Percentiles rank a stretch among this genome's conserved stretches.
These are phyloP conservation scores for Luffia ferchaultella DNA, from an alignment of 2,888 invertebrate genomes.

Conservation along the genomic window DNA sequence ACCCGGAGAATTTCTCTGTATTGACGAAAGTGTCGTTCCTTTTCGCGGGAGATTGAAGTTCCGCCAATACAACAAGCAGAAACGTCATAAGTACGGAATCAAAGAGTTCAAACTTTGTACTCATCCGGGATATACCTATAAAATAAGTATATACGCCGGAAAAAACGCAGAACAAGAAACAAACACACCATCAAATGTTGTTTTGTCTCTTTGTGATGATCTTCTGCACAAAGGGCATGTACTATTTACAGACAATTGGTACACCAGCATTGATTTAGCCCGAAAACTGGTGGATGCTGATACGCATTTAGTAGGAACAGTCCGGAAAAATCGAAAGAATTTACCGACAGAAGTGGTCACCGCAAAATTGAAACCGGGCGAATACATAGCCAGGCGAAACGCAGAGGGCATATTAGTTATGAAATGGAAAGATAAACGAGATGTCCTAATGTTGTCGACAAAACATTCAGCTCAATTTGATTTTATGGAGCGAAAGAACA, in stretches of 20 bases:
- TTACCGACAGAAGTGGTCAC: conserved; percentile 15
- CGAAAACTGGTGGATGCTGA: conserved; percentile 18
- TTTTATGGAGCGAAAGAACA: too few species aligned
- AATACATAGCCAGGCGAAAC: conserved; percentile 16
- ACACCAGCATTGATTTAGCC: conserved; percentile 19
- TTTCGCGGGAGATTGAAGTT: conserved; percentile 22
- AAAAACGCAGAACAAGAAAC: conserved; percentile 20
- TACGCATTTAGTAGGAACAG: conserved; percentile 21
- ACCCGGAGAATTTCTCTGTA: conserved; percentile 19
- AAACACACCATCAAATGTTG: conserved; percentile 20
- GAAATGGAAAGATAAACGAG: conserved; percentile 18
- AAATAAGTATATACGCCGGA: conserved; percentile 21
- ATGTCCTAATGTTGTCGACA: conserved; percentile 20
- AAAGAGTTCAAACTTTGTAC: conserved; percentile 22
- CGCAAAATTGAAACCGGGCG: conserved; percentile 17
- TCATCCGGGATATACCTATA: conserved; percentile 24
- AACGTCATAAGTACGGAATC: conserved; percentile 20
- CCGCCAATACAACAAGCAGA: conserved; percentile 21
- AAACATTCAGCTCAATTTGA: conserved; percentile 13
- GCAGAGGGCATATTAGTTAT: conserved; percentile 16
- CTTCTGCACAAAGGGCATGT: conserved; percentile 21
- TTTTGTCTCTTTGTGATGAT: conserved; percentile 21
- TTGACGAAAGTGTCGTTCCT: conserved; percentile 23
- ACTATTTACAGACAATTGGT: conserved; percentile 22
- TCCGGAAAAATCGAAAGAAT: conserved; percentile 12